phyloP scores from a whole-genome alignment of 2,888 invertebrate species.

The Acronicta psi region DNA sequence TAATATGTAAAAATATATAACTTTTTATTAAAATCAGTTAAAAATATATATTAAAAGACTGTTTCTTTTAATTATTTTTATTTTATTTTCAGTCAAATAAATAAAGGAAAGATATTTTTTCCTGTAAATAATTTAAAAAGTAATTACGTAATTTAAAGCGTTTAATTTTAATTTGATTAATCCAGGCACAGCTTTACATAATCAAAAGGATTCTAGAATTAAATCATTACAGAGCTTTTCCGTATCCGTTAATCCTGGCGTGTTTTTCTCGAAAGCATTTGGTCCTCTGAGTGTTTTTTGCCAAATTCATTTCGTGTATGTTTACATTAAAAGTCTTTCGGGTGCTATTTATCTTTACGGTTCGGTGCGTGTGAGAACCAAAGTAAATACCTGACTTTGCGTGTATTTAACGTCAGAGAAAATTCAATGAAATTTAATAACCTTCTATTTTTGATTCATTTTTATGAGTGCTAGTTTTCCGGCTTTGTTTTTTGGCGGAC shows the following conservation, averaged over 20 bases:
- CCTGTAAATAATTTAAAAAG: neutral
- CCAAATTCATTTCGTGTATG: slow-evolving; percentile 58
- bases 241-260: slow-evolving; percentile 15
- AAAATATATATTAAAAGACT: no score
- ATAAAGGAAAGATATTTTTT: no score
- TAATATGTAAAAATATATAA: no score
- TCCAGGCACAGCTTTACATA: slow-evolving; percentile 6
- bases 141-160: neutral
- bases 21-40: no score
- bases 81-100: no score
- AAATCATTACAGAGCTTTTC: slow-evolving; percentile 22
- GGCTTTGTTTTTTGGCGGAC: no score
- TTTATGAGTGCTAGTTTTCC: no score
- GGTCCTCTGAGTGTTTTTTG: slow-evolving; percentile 51
- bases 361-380: slow-evolving; percentile 46
- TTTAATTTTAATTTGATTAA: slow-evolving; percentile 13
- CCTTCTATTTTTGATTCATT: no score
- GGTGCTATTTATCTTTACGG: slow-evolving; percentile 56
- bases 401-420: slow-evolving; percentile 42
- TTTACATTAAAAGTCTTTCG: slow-evolving; percentile 55
- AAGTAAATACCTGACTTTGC: slow-evolving; percentile 40
- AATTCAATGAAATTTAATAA: slow-evolving; percentile 29
- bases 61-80: no score
- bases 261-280: slow-evolving; percentile 37
- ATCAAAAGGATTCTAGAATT: slow-evolving; percentile 19